phyloP scores from a whole-genome alignment of 1,140 invertebrate genomes.

The Gryllus bimaculatus region DNA sequence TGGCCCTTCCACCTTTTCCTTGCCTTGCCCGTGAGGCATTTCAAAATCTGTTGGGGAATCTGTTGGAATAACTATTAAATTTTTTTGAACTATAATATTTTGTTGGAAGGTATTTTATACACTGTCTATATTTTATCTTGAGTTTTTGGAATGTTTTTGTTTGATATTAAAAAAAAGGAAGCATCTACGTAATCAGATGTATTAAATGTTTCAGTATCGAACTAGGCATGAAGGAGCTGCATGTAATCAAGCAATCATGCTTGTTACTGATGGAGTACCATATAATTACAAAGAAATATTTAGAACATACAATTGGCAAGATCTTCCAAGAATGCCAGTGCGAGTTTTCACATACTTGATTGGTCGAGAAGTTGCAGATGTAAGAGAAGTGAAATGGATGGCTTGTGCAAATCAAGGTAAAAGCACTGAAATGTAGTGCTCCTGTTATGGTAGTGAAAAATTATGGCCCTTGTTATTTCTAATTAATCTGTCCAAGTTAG shows the following conservation, averaged over 20 bases:
- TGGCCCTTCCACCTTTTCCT: too few species aligned
- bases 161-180: not conserved
- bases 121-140: not conserved
- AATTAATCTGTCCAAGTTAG: too few species aligned
- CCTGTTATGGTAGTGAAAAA: conserved; percentile 11
- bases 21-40: too few species aligned
- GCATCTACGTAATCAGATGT: not conserved
- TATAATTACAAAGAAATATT: conserved; percentile 89
- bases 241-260: conserved; percentile 94
- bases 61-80: not conserved
- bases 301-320: conserved; percentile 72
- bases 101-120: not conserved
- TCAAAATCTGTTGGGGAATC: not conserved
- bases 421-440: conserved; percentile 12
- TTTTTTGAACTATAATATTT: conserved; percentile 12
- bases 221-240: conserved; percentile 35
- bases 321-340: conserved; percentile 59
- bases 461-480: too few species aligned
- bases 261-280: conserved; percentile 95
- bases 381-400: conserved; percentile 79
- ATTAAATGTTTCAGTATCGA: conserved; percentile 27
- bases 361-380: conserved; percentile 72
- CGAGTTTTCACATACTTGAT: conserved; percentile 97
- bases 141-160: not conserved
- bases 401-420: conserved; percentile 84